Base-by-base conservation (phyloP, 2,113 vertebrate genomes). In the Cynopterus brachyotis region DNA sequence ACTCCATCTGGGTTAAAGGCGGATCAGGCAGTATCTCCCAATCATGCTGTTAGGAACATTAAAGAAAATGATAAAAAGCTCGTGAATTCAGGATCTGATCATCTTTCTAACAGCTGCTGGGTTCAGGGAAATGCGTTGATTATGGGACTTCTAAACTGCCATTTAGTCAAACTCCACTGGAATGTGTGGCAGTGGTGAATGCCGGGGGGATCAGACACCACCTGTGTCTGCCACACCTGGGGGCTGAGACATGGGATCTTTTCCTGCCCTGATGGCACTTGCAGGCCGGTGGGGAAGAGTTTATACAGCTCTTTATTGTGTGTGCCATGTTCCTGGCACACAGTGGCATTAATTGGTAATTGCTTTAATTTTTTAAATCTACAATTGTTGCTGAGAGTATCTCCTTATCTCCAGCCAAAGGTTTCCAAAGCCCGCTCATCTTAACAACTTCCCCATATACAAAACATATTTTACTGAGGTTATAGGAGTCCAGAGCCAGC, bases 51-150 rank as follows among this genome's bases (percentile, higher is more conserved):
- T 80, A 59, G 78, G 24, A 80, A 59, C 28, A 11, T 60, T 81
- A 81, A 26, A 57, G 42, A 35, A 26, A 57, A 60, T 11, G 26
- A 30, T 60, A 19, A 60, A 40, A 75, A 30, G 16, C 16, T 60
- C 16, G 42, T 40, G 9, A 42, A 60, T 42, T 81, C 78, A 42
- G 9, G 16, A 15, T 30, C 55, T 5, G 5, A 81, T 57, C 40
- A 30, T 28, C 9, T 59, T 19, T 42, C 4, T 37, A 28, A 26
- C 17, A 76, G 32, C 45, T 57, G 3, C 9, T 84, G 37, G 42
- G 11, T 42, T 50, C 15, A 0, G 24, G 20, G 40, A 15, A 0
- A 12, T 20, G 32, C 1, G 7, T 37, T 40, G 17, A 28, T 10
- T 67, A 59, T 45, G 32, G 47, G 8, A 42, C 3, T 60, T 92